phyloP scores from a whole-genome alignment of 2,888 invertebrate genomes.

The Cosmia pyralina region DNA sequence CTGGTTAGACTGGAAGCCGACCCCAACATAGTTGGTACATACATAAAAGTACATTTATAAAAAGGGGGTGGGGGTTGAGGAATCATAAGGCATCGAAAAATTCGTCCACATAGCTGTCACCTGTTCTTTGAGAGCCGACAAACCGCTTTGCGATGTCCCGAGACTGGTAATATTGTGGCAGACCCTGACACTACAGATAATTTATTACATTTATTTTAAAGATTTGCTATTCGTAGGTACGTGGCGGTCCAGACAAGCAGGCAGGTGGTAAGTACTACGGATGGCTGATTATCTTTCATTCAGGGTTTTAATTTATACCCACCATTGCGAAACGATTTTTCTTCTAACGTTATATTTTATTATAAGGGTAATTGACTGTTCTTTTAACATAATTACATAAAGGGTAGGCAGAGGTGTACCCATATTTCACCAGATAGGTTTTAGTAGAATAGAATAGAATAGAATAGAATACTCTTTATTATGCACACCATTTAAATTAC shows the following conservation, averaged over 20 bases:
- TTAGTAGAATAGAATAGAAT: too few relatives aligned
- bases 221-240: not conserved
- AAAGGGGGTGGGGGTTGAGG: not conserved
- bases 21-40: too few relatives aligned
- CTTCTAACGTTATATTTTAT: not conserved
- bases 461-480: too few relatives aligned
- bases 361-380: constrained; percentile 14
- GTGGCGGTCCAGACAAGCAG: constrained; percentile 13
- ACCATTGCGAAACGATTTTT: constrained; percentile 5
- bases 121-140: not conserved
- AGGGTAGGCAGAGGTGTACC: too few relatives aligned
- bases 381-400: not conserved
- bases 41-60: too few relatives aligned
- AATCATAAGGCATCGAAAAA: not conserved
- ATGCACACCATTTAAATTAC: too few relatives aligned
- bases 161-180: not conserved
- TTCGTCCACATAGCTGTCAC: not conserved
- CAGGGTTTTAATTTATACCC: constrained; percentile 15
- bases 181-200: not conserved
- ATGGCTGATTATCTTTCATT: constrained; percentile 16
- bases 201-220: not conserved
- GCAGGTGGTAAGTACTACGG: constrained; percentile 11
- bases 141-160: too few relatives aligned
- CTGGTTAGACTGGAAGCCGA: too few relatives aligned
- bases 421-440: too few relatives aligned